A percentile compares a stretch with the other conserved stretches of the same genome.
Conservation (phyloP, 2,888 invertebrate species). For the Netelia melanura region DNA sequence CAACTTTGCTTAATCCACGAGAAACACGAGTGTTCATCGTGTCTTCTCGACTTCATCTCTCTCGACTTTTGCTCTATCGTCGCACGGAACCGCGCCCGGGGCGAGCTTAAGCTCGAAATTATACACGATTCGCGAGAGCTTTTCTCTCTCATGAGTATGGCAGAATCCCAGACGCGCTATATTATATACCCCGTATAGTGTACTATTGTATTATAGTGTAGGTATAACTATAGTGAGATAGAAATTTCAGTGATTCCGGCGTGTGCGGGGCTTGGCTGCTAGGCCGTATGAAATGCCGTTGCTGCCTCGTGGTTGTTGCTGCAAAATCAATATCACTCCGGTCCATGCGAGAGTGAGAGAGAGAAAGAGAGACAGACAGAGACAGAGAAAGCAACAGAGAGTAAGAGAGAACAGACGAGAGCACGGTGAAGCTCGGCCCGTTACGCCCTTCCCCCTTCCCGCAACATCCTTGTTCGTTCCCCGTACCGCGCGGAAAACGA, state of each 20-base stretch:
- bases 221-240: neutral
- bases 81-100: conserved; percentile 36
- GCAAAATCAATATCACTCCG: conserved; percentile 80
- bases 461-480: conserved; percentile 37
- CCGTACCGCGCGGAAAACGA: conserved; percentile 41
- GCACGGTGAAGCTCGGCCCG: conserved; percentile 23
- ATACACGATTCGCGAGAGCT: conserved; percentile 56
- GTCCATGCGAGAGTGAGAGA: conserved; percentile 50
- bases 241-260: conserved; percentile 49
- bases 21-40: conserved; percentile 22
- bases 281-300: conserved; percentile 76
- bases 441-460: conserved; percentile 53
- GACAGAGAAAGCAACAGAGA: conserved; percentile 42
- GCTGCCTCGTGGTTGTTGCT: conserved; percentile 79
- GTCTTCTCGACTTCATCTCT: neutral
- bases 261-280: conserved; percentile 53
- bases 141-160: conserved; percentile 21
- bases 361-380: conserved; percentile 16
- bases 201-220: conserved; percentile 30
- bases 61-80: conserved; percentile 41
- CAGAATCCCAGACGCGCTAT: conserved; percentile 36
- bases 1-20: conserved; percentile 6
- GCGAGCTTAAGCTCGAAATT: conserved; percentile 59
- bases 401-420: conserved; percentile 32
- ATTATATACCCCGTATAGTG: conserved; percentile 37